These are phyloP conservation scores for Amia ocellicauda DNA, from an alignment of 2,113 vertebrate genomes.

Conservation along the genomic window DNA sequence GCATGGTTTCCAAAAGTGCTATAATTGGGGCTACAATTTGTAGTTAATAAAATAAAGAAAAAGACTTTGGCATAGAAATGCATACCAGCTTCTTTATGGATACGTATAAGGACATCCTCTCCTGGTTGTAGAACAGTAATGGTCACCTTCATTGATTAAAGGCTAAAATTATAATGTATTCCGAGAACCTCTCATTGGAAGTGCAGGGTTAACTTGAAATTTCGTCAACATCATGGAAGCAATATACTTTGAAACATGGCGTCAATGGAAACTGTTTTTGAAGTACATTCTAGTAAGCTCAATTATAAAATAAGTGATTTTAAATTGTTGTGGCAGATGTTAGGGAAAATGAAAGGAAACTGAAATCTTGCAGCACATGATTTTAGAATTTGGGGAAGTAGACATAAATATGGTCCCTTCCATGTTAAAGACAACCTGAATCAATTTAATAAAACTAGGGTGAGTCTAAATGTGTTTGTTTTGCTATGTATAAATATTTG, in stretches of 20 bases:
- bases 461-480: too few species aligned
- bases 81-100: conserved; percentile 21
- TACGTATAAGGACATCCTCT: background rate
- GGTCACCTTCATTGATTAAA: background rate
- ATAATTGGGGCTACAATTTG: conserved; percentile 43
- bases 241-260: background rate
- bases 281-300: background rate
- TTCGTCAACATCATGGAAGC: background rate
- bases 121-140: background rate
- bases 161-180: background rate
- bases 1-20: conserved; percentile 60
- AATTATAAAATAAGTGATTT: too few species aligned
- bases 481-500: too few species aligned
- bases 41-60: conserved; percentile 18
- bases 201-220: background rate
- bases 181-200: background rate
- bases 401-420: too few species aligned
- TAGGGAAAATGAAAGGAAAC: too few species aligned
- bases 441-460: too few species aligned
- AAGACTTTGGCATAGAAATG: conserved; percentile 24
- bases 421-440: too few species aligned
- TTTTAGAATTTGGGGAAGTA: too few species aligned
- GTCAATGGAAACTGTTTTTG: background rate
- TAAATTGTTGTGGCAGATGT: too few species aligned
- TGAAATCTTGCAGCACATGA: too few species aligned